Conservation (phyloP, 2,797 vertebrate genomes). For the Tangara arthus region DNA sequence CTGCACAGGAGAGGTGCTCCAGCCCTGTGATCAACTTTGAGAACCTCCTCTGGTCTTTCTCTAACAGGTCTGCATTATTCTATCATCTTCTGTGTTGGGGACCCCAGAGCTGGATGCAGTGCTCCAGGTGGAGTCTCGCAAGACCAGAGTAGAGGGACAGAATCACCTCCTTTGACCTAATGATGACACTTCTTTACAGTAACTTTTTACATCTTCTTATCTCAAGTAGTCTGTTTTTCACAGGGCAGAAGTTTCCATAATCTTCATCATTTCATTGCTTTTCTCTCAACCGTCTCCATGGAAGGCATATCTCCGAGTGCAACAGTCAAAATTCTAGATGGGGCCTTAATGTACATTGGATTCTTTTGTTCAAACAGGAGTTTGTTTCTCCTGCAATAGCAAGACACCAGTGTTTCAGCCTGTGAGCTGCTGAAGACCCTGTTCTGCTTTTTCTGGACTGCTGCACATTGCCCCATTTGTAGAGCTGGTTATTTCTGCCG, state of each 20-base stretch:
- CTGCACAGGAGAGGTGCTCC: neutral
- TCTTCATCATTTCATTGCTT: neutral
- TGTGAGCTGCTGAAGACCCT: neutral
- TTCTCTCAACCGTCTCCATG: neutral
- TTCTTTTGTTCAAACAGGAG: neutral
- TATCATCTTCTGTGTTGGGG: neutral
- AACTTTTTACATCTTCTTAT: neutral
- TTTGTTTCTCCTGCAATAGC: neutral
- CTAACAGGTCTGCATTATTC: neutral
- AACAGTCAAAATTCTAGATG: neutral
- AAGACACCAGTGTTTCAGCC: neutral
- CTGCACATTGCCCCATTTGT: neutral
- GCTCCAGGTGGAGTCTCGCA: neutral
- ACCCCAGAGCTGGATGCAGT: neutral
- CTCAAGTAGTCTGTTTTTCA: neutral
- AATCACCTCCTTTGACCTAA: neutral
- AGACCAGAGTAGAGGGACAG: neutral
- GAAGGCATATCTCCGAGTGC: neutral
- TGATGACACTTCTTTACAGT: neutral
- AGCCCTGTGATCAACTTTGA: neutral
- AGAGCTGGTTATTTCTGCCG: neutral
- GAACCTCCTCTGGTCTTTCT: neutral
- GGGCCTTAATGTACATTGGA: rapidly evolving
- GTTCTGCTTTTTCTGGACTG: neutral
- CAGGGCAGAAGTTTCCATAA: neutral